phyloP scores from a whole-genome alignment of 2,888 invertebrate genomes.

The Andrena praecox region DNA sequence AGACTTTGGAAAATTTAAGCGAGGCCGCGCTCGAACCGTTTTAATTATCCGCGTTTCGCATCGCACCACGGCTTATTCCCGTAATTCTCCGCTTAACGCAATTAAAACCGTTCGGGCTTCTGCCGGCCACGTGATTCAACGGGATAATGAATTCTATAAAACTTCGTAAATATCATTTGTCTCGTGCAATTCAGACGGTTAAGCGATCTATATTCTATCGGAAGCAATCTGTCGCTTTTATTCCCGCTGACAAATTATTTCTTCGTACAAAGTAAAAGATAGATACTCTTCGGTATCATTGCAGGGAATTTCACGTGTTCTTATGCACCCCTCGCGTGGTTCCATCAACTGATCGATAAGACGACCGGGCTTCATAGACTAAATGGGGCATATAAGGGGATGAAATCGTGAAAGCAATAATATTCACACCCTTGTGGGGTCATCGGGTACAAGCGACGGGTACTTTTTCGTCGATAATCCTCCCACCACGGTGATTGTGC shows the following conservation, averaged over 20 bases:
- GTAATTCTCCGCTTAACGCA: conserved; percentile 40
- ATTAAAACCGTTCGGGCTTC: conserved; percentile 47
- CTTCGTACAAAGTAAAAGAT: background rate
- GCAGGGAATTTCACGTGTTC: background rate
- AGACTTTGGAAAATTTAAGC: conserved; percentile 52
- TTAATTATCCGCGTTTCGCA: conserved; percentile 53
- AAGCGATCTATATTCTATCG: conserved; percentile 6
- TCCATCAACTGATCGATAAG: conserved; percentile 22
- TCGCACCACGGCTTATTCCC: conserved; percentile 33
- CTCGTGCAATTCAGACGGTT: conserved; percentile 10
- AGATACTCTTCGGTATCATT: conserved; percentile 1
- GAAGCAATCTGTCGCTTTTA: conserved; percentile 9
- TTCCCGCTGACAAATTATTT: conserved; percentile 2
- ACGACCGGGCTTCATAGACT: background rate
- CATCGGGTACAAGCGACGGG: conserved; percentile 44
- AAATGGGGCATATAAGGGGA: conserved; percentile 37
- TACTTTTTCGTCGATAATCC: conserved; percentile 75
- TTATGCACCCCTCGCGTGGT: background rate
- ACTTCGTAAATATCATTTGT: conserved; percentile 37
- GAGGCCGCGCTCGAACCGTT: conserved; percentile 21
- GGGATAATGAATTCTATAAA: conserved; percentile 52
- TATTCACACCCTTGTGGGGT: conserved; percentile 60
- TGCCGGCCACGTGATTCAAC: conserved; percentile 2
- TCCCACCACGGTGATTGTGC: conserved; percentile 56
- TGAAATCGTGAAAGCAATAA: conserved; percentile 67